Evolutionary conservation across 2,113 vertebrate genomes (phyloP).

Genomic region (Dicrurus megarhynchus): DNA sequence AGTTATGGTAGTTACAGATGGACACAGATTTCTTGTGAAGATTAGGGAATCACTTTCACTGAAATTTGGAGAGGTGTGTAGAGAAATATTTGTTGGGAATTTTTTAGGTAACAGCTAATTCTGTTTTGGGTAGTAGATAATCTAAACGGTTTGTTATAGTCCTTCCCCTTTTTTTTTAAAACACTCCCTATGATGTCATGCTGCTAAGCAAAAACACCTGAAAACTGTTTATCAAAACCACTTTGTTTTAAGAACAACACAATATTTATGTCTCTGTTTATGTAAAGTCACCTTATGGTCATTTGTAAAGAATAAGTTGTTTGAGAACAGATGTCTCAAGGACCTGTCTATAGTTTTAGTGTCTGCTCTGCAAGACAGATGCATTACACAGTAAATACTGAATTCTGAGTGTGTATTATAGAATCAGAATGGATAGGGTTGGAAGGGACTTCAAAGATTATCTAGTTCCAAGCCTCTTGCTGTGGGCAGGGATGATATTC

Average conservation of each 20-base stretch:
- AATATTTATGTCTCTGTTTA: neutral
- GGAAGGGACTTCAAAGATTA: neutral
- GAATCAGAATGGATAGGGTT: neutral
- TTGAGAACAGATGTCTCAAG: neutral
- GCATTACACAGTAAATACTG: neutral
- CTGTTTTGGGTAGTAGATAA: neutral
- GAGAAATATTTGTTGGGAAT: neutral
- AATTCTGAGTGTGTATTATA: neutral
- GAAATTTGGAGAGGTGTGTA: neutral
- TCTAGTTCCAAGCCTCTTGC: neutral
- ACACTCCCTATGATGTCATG: neutral
- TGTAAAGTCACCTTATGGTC: neutral
- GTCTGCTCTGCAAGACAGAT: neutral
- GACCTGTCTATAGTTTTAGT: neutral
- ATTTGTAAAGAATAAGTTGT: neutral
- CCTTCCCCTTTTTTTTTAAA: neutral
- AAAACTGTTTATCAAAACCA: neutral
- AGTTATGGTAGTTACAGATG: neutral
- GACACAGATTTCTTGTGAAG: neutral
- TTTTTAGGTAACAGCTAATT: neutral
- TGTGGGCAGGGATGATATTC: neutral
- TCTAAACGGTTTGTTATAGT: neutral
- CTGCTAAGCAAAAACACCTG: neutral
- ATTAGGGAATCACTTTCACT: neutral
- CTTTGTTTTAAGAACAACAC: neutral